Evolutionary conservation across 2,888 invertebrate genomes (phyloP), one percentile per base, ranked within the genome.

Genomic region (Andrena trimmerana): DNA sequence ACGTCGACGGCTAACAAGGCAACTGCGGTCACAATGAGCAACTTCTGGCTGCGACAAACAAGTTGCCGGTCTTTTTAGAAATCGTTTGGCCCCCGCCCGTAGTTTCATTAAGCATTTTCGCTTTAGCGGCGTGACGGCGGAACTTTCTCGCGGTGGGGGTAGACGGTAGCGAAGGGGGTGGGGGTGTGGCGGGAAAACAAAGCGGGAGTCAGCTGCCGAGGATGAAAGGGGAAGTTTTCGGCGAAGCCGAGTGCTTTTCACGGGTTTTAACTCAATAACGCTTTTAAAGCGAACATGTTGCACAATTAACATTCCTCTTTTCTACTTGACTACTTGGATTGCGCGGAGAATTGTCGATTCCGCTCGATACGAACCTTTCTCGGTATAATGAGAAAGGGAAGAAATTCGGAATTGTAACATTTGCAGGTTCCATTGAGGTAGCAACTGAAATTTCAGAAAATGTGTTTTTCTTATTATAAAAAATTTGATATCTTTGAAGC

Each of bases 61-160:
- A 74, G 59, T 67, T 67, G 42, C 66, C 57, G 16, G 74, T 50
- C 74, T 57, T 59, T 57, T 48, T 16, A 54, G 66, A 74, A 59
- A 67, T 74, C 74, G 67, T 42, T 20, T 48, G 54, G 59, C 52
- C 54, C 67, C 10, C 24, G 24, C 31, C 3, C 27, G 57, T n/a
- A 57, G 63, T 67, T 74, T 74, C 74, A 59, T 74, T 74, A 66
- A 67, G 66, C 74, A 67, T 74, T 67, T 33, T 66, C 74, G 52
- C 48, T 74, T 74, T 57, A 33, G 31, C 24, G 48, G 54, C 27
- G 29, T 59, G 65, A 50, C n/a, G 10, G 36, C 59, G 29, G 62
- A 60, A 71, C 63, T 57, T 75, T 54, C 50, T 42, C 42, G 42
- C 42, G 42, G 42, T 42, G 16, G 42, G 16, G 42, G 16, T 42